Conservation (phyloP, 2,797 vertebrate species). For the Amblyraja radiata region DNA sequence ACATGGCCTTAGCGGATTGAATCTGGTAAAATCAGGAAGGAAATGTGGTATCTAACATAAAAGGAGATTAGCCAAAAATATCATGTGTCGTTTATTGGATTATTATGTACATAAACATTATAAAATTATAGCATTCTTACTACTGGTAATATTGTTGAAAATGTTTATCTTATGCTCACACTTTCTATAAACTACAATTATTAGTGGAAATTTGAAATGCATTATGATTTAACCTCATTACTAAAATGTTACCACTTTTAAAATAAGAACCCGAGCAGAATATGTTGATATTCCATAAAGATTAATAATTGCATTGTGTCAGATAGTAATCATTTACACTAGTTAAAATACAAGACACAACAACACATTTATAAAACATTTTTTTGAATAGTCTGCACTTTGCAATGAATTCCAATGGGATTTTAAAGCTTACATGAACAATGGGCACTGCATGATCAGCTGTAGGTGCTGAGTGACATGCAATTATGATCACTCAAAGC, state of each 20-base stretch:
- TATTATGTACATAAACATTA: background rate
- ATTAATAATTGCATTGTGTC: background rate
- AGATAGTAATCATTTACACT: background rate
- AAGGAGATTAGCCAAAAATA: background rate
- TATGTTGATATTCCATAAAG: background rate
- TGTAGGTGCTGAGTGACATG: slow-evolving; percentile 1
- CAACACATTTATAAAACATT: background rate
- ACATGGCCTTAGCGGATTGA: background rate
- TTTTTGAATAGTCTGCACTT: background rate
- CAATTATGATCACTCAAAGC: background rate
- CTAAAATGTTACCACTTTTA: background rate
- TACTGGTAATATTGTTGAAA: background rate
- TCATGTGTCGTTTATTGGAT: background rate
- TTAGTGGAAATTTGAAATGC: background rate
- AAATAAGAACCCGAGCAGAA: slow-evolving; percentile 7
- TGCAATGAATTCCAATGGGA: background rate
- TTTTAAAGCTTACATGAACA: slow-evolving; percentile 3
- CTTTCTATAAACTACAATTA: background rate
- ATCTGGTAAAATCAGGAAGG: background rate
- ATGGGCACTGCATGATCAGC: background rate
- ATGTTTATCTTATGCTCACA: background rate
- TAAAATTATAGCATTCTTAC: background rate
- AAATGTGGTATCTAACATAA: background rate
- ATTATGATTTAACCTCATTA: background rate
- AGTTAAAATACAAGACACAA: background rate